Evolutionary conservation across 2,888 invertebrate species (phyloP), one percentile per base, ranked within the genome.

Genomic region (Eurois occulta): DNA sequence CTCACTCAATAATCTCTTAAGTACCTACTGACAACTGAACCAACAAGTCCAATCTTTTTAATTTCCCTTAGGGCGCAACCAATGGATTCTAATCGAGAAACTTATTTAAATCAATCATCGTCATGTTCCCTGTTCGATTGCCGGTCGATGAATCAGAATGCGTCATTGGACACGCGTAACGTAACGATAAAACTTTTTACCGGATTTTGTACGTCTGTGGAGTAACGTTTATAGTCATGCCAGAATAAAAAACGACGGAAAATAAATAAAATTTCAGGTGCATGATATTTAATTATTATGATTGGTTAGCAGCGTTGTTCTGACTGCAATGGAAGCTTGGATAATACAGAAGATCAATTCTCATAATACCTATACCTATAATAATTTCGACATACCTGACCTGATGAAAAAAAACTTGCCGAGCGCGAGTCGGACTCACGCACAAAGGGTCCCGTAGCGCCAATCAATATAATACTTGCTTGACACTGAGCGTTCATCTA

Each of bases 31-130:
- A 18, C 10, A 78, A 35, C 28, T 35, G 58, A 76, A 28, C 38
- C 28, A 78, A 35, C 16, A 43, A 62, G 38, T 64, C 55, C 55
- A 71, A 71, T 71, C 24, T n/a, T 71, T 71, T 67, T 68, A 48
- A 81, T 83, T 83, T 81, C 46, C 62, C 35, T 35, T 35, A 71
- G 41, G 67, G 62, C 66, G 35, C 24, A 32, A 16, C 35, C 41
- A 64, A 72, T 16, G 16, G 67, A 83, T 71, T 78, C 46, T 71
- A 71, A 83, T 81, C 80, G 41, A 48, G 55, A 62, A 68, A 81
- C 71, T 78, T 67, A 72, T 71, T n/a, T n/a, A n/a, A n/a, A 78
- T 78, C 79, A 72, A 71, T 78, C 67, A 71, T 43, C 38, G 46
- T 71, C 16, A 81, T 78, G 62, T 78, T 46, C 62, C 6, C 4